Evolutionary conservation across 2,797 vertebrate species (phyloP), one percentile per base, ranked within the genome.

Genomic region (Nasua narica): DNA sequence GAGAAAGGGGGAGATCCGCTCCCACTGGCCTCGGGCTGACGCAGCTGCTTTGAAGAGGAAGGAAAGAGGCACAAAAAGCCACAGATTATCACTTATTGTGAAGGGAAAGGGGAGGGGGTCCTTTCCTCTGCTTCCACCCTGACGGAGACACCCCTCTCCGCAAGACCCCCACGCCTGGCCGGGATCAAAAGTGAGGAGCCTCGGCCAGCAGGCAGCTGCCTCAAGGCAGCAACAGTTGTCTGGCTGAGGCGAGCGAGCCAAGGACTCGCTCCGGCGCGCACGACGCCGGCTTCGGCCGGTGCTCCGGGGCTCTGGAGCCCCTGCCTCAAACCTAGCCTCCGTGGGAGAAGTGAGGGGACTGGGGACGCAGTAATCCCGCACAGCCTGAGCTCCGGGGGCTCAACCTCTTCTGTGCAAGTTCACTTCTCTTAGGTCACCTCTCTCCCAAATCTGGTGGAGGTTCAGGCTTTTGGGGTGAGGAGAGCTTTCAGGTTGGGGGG

Each of bases 171-270:
- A 14, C 27, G 23, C 27, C 87, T 52, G 18, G 7, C 32, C 32
- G 27, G 50, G 50, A 12, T 37, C 72, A 18, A 5, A 78, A 89
- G 82, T 10, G 86, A 62, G 67, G 56, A 60, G 74, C 87, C 90
- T 46, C 52, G 4, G 87, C 40, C 65, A 69, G 94, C 90, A 10
- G 97, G 84, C 78, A 65, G 94, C 91, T 92, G 37, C 96, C 91
- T 86, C 87, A 48, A 90, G 88, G 98, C 96, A 98, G 98, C 98
- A 99, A 98, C 99, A 99, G 98, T 98, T 99, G 98, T 95, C 98
- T 97, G 97, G 96, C 95, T 54, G 37, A 65, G 32, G 94, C 93
- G 69, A 97, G 90, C 77, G 62, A 77, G 87, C 87, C 79, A 56
- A 96, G 85, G 96, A 94, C 94, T 95, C 81, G 97, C 81, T 95